Evolutionary conservation across 2,888 invertebrate genomes (phyloP).

Genomic region (Portevinia maculata): DNA sequence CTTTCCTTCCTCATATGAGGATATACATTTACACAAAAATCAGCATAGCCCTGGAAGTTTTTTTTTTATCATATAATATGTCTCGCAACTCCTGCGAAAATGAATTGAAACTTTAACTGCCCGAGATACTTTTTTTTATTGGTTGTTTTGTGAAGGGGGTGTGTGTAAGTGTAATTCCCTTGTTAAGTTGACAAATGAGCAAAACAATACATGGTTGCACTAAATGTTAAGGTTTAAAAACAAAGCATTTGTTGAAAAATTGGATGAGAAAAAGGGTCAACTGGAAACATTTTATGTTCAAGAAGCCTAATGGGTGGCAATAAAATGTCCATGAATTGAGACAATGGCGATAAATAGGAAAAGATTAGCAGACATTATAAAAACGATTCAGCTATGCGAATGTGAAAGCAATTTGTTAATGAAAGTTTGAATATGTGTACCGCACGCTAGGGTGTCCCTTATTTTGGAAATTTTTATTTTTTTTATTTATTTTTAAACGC

Average conservation of each 20-base stretch:
- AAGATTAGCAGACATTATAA: not conserved
- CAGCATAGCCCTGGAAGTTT: conserved; percentile 12
- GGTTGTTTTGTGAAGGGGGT: not conserved
- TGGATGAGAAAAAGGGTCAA: not conserved
- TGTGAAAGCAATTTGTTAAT: no score
- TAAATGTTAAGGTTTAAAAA: conserved; percentile 20
- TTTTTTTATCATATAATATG: not conserved
- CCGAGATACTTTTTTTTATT: conserved; percentile 2
- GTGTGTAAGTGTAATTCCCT: conserved; percentile 34
- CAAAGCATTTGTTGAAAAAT: conserved; percentile 1
- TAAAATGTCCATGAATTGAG: not conserved
- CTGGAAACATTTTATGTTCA: not conserved
- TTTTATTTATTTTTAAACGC: no score
- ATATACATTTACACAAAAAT: conserved; percentile 18
- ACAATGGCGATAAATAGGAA: not conserved
- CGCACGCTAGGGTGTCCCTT: no score
- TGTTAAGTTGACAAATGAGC: conserved; percentile 26
- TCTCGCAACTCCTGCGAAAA: conserved; percentile 13
- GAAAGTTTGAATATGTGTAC: no score
- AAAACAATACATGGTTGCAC: conserved; percentile 18
- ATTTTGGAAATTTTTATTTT: no score
- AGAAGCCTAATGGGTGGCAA: not conserved
- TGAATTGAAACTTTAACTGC: conserved; percentile 35
- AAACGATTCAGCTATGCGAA: no score
- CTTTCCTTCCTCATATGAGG: conserved; percentile 19